Conservation (phyloP, 1,140 invertebrate genomes). For the Caerostris extrusa region DNA sequence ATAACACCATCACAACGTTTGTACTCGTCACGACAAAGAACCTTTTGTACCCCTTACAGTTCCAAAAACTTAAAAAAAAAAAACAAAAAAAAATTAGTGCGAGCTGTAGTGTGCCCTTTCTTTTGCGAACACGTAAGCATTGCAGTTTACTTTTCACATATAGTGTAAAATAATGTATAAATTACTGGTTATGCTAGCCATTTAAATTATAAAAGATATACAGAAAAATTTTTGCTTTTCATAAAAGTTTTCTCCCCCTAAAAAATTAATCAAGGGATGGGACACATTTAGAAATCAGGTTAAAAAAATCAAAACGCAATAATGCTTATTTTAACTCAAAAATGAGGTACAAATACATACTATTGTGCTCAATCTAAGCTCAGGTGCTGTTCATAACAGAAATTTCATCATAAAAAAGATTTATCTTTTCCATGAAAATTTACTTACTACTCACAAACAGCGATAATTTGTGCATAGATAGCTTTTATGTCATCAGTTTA, state of each 20-base stretch:
- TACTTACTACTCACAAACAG: slow-evolving; percentile 39
- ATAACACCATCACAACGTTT: slow-evolving; percentile 72
- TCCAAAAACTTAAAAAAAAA: not conserved
- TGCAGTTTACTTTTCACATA: slow-evolving; percentile 21
- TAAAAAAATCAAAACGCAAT: slow-evolving; percentile 45
- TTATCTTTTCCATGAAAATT: slow-evolving; percentile 69
- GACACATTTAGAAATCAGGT: slow-evolving; percentile 31
- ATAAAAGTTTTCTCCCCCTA: not conserved
- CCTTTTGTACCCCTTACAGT: slow-evolving; percentile 49
- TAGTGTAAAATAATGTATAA: slow-evolving; percentile 12
- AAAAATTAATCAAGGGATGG: slow-evolving; percentile 46
- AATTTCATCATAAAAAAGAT: slow-evolving; percentile 71
- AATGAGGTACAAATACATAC: slow-evolving; percentile 69
- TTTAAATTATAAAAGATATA: slow-evolving; percentile 35
- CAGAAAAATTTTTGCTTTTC: not conserved
- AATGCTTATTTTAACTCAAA: slow-evolving; percentile 63
- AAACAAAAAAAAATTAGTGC: not conserved
- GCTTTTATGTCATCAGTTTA: slow-evolving; percentile 74
- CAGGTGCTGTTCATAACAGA: slow-evolving; percentile 75
- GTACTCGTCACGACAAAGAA: slow-evolving; percentile 52
- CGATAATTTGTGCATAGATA: slow-evolving; percentile 58
- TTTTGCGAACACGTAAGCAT: slow-evolving; percentile 44
- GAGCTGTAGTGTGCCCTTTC: slow-evolving; percentile 42
- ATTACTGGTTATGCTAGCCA: not conserved
- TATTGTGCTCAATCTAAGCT: slow-evolving; percentile 74